These are phyloP conservation scores for Sinopyrophorus schimmeli DNA, from an alignment of 2,888 invertebrate species.

Conservation along the genomic window DNA sequence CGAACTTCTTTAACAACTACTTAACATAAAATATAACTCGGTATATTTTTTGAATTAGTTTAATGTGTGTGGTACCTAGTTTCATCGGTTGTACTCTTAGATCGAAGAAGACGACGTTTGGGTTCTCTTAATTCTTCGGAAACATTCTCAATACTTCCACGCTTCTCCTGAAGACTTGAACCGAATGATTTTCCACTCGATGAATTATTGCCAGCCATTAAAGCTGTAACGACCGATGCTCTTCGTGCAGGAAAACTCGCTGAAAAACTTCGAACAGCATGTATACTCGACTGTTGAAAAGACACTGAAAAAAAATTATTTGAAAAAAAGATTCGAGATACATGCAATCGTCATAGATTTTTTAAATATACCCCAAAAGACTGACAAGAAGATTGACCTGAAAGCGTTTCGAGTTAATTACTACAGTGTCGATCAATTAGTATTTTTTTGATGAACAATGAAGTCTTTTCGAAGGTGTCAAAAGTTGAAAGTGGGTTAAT, in stretches of 20 bases:
- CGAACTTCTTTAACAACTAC: conserved; percentile 4
- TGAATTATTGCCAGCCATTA: conserved; percentile 39
- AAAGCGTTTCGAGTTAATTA: too few relatives aligned
- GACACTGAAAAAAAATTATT: conserved; percentile 55
- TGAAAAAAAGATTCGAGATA: too few relatives aligned
- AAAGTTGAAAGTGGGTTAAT: conserved; percentile 23
- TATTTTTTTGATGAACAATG: conserved; percentile 15
- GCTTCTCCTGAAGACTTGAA: conserved; percentile 43
- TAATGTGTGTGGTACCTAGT: conserved; percentile 21
- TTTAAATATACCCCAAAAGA: too few relatives aligned
- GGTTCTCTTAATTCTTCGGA: conserved; percentile 46
- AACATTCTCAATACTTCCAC: conserved; percentile 40
- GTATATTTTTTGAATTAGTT: background rate
- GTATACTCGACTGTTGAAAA: conserved; percentile 55
- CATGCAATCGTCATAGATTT: too few relatives aligned
- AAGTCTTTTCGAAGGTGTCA: conserved; percentile 24
- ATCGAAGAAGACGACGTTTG: conserved; percentile 47
- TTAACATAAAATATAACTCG: too few relatives aligned
- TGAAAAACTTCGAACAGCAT: conserved; percentile 54
- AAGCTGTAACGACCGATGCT: conserved; percentile 46
- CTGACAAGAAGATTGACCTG: too few relatives aligned
- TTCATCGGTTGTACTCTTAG: conserved; percentile 39
- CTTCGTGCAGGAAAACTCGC: conserved; percentile 54
- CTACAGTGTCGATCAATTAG: too few relatives aligned
- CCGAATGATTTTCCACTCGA: conserved; percentile 15